Evolutionary conservation across 2,113 vertebrate species (phyloP), one percentile per base, ranked within the genome.

Genomic region (Bujurquina vittata): DNA sequence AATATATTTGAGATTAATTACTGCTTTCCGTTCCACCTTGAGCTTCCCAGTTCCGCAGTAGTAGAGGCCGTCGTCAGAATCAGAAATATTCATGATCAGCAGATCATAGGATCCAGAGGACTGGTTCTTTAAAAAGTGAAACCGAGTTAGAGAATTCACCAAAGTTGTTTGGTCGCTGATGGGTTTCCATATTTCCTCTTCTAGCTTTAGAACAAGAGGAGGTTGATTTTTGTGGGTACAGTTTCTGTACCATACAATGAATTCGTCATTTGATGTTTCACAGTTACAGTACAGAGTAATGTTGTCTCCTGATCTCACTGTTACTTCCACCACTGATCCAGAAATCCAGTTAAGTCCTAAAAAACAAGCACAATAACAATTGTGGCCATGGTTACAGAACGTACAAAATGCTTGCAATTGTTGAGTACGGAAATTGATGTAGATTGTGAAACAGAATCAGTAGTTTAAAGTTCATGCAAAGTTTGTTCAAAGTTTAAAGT

Each of bases 211-310:
- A 60, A 86, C 52, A 46, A 67, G 62, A 67, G 62, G 43, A 43
- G 37, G 62, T 26, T 67, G 37, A 46, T 67, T 46, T 46, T 67
- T 37, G 46, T 67, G 62, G 62, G n/a, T 67, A 37, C 62, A 65
- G 62, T 67, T 67, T 67, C 62, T 67, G 62, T 67, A 67, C 62
- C 62, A 67, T 12, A 26, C 22, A 67, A 17, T 14, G 22, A 67
- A 67, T 2, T 40, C 58, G 80, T 79, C 83, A 31, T 0, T 2
- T 46, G 83, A 61, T 31, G 0, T 0, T 65, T 62, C 56, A 26
- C 81, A 90, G 86, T 92, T 86, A 75, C 91, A 91, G 23, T 79
- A 57, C 2, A 91, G 14, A 67, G 89, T 91, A 63, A 88, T 61
- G 54, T 84, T 86, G 10, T 90, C 91, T 89, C 79, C 87, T 37